A percentile compares a stretch with the other conserved stretches of the same genome.
Conservation (phyloP, 2,113 vertebrate species). For the Phoenicopterus ruber region DNA sequence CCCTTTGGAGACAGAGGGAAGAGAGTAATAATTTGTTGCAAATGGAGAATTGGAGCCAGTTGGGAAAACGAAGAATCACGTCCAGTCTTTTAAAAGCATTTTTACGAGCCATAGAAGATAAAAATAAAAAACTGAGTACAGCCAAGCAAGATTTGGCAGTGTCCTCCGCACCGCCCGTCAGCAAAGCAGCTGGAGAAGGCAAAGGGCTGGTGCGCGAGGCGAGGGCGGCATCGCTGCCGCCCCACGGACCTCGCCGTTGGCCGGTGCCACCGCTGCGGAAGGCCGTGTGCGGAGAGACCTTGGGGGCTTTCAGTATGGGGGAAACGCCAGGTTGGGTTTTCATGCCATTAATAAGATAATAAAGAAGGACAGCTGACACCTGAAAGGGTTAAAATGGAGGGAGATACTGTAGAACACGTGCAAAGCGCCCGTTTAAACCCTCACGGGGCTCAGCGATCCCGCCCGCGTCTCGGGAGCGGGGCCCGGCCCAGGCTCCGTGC, state of each 20-base stretch:
- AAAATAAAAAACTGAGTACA: background rate
- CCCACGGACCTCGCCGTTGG: accelerated
- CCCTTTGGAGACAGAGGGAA: background rate
- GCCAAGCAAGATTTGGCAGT: background rate
- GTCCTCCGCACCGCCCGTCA: accelerated
- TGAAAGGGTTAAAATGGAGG: background rate
- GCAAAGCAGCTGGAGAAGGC: background rate
- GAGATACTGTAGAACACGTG: background rate
- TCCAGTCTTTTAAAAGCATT: background rate
- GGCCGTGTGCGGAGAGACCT: accelerated
- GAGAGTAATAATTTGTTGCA: background rate
- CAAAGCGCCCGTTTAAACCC: accelerated
- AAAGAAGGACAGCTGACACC: background rate
- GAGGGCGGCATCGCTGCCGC: accelerated
- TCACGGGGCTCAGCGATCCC: accelerated
- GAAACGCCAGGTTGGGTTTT: background rate
- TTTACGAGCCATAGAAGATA: slow-evolving; percentile 20
- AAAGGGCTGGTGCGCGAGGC: accelerated
- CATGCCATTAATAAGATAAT: background rate
- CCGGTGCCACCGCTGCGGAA: too few species aligned
- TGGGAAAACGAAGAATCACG: background rate
- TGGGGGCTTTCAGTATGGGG: accelerated
- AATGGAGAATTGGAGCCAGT: background rate
- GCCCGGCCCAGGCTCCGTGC: accelerated
- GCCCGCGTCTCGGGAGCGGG: accelerated